These are phyloP conservation scores for Lerista edwardsae DNA, from an alignment of 2,797 vertebrate genomes.

Conservation along the genomic window DNA sequence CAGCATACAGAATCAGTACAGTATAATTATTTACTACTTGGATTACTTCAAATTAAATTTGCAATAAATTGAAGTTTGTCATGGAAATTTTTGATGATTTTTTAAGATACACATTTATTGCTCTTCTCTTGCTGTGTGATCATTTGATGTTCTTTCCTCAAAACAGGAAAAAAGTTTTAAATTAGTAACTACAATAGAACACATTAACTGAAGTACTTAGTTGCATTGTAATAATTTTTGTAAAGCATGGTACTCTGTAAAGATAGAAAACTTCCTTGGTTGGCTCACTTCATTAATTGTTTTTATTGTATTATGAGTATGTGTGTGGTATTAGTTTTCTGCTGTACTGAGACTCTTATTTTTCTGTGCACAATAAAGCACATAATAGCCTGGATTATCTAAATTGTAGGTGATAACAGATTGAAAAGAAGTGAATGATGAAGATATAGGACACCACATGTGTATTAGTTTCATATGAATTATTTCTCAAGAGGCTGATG, in stretches of 20 bases:
- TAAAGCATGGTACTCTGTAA: conserved; percentile 17
- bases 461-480: conserved; percentile 90
- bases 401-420: conserved; percentile 91
- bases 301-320: conserved; percentile 65
- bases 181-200: too few relatives aligned
- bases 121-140: not conserved
- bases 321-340: conserved; percentile 82
- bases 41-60: conserved; percentile 15
- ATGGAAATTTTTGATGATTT: not conserved
- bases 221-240: conserved; percentile 29
- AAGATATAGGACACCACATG: conserved; percentile 86
- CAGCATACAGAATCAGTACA: not conserved
- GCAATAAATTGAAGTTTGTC: not conserved
- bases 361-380: conserved; percentile 84
- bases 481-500: conserved; percentile 84
- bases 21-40: not conserved
- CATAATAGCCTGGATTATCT: conserved; percentile 89
- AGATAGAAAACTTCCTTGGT: conserved; percentile 23
- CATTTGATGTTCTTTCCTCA: not conserved
- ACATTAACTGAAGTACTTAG: not conserved
- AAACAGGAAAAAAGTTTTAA: not conserved
- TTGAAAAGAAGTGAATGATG: conserved; percentile 82
- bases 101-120: not conserved
- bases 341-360: conserved; percentile 79
- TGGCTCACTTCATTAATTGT: conserved; percentile 64